A percentile compares a stretch with the other conserved stretches of the same genome.
These are phyloP conservation scores for Pocillopora meandrina DNA, from an alignment of 92 coral and sea anemone genomes.

Conservation along the genomic window DNA sequence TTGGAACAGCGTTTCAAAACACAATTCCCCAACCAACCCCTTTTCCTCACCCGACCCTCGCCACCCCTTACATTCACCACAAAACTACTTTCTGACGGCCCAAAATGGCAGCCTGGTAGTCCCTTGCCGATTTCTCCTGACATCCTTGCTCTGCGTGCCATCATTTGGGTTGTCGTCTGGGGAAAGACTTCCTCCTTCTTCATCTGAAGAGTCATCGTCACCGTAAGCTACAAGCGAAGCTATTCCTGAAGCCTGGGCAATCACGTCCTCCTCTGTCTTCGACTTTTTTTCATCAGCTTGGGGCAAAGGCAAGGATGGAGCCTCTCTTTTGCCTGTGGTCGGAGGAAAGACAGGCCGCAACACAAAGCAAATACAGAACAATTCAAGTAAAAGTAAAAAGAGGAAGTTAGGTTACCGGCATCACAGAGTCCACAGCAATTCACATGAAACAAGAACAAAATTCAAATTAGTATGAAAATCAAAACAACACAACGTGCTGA, in stretches of 20 bases:
- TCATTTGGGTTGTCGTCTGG: conserved; percentile 31
- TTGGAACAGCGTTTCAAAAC: too few species aligned
- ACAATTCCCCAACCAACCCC: too few species aligned
- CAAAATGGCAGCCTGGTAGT: conserved; percentile 63
- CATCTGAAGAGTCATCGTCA: conserved; percentile 76
- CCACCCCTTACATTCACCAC: not conserved
- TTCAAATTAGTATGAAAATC: conserved; percentile 8
- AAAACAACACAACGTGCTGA: not conserved
- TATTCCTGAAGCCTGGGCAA: conserved; percentile 42
- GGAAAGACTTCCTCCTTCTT: conserved; percentile 50
- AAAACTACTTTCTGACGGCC: conserved; percentile 64
- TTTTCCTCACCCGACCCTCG: not conserved
- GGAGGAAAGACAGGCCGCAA: conserved; percentile 15
- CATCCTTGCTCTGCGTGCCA: conserved; percentile 4
- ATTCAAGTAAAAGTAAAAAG: not conserved
- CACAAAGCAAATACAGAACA: not conserved
- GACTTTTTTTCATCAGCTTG: conserved; percentile 52
- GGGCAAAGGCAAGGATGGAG: conserved; percentile 5
- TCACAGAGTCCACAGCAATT: conserved; percentile 45
- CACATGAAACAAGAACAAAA: conserved; percentile 43
- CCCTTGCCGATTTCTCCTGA: conserved; percentile 10
- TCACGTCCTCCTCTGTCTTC: conserved; percentile 45
- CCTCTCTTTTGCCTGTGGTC: conserved; percentile 41
- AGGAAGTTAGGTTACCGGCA: conserved; percentile 39
- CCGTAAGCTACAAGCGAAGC: conserved; percentile 74